Percentiles rank a stretch among this genome's conserved stretches.
Evolutionary conservation across 2,113 vertebrate genomes (phyloP).

Genomic region (Gallinago undulata): DNA sequence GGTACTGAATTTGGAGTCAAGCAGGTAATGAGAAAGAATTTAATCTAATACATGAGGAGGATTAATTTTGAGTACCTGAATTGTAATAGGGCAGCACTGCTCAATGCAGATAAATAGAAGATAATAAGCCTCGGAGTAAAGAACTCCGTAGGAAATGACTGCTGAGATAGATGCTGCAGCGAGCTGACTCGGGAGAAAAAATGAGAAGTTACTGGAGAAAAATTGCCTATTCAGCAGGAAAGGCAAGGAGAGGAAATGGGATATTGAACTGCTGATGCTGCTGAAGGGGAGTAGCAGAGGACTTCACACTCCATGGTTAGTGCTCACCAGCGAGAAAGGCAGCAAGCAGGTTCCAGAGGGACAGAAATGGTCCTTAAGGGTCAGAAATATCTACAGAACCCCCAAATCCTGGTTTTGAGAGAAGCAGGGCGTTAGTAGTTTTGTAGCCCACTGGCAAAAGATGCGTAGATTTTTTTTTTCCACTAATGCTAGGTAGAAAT

Average conservation of each 20-base stretch:
- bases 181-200: not conserved
- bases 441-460: not conserved
- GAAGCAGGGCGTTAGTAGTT: not conserved
- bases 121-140: conserved; percentile 14
- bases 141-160: not conserved
- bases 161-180: not conserved
- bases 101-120: conserved; percentile 43
- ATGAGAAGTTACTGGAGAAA: not conserved
- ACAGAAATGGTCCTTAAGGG: not conserved
- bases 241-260: not conserved
- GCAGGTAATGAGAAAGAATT: conserved; percentile 58
- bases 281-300: not conserved
- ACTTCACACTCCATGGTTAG: not conserved
- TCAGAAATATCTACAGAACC: not conserved
- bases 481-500: not conserved
- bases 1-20: conserved; percentile 18
- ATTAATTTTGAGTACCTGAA: conserved; percentile 54
- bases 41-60: conserved; percentile 43
- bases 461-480: not conserved
- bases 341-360: not conserved
- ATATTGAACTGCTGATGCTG: not conserved
- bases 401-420: not conserved
- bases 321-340: not conserved
- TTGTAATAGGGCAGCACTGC: conserved; percentile 5
- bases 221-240: not conserved